Conservation (phyloP, 2,888 invertebrate genomes). For the Auanema sp. region DNA sequence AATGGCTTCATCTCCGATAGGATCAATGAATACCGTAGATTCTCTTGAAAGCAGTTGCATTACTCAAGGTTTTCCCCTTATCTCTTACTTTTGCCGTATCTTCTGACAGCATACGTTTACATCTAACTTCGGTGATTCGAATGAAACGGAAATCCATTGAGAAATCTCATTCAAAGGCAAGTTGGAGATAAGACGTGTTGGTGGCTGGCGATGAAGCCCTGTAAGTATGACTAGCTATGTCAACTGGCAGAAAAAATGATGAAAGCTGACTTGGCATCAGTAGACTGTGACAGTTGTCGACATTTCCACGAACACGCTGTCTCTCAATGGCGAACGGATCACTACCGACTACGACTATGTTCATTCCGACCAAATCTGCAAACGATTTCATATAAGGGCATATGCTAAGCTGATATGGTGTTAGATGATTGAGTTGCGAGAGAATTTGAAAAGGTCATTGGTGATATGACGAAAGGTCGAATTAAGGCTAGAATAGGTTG, state of each 20-base stretch:
- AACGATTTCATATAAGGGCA: conserved; percentile 5
- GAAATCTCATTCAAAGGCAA: conserved; percentile 51
- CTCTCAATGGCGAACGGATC: conserved; percentile 61
- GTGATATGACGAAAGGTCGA: background rate
- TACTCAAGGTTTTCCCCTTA: background rate
- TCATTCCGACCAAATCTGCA: conserved; percentile 58
- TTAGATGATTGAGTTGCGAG: background rate
- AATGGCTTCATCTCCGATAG: conserved; percentile 47
- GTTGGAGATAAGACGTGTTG: conserved; percentile 34
- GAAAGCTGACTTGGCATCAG: conserved; percentile 43
- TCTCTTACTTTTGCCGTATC: conserved; percentile 41
- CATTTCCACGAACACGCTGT: conserved; percentile 48
- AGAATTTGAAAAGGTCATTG: background rate
- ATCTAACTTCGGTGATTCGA: conserved; percentile 30
- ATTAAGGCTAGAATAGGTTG: too few relatives aligned
- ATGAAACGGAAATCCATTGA: conserved; percentile 53
- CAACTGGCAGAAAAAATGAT: conserved; percentile 7
- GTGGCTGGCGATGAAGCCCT: conserved; percentile 39
- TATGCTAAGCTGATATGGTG: conserved; percentile 4
- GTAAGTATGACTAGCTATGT: background rate
- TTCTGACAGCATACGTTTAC: conserved; percentile 51
- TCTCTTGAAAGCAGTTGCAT: conserved; percentile 19
- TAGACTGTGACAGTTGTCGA: conserved; percentile 61
- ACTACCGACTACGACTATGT: conserved; percentile 48
- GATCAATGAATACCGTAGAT: conserved; percentile 47